Evolutionary conservation across 2,888 invertebrate species (phyloP).

Genomic region (Onchidella celtica): DNA sequence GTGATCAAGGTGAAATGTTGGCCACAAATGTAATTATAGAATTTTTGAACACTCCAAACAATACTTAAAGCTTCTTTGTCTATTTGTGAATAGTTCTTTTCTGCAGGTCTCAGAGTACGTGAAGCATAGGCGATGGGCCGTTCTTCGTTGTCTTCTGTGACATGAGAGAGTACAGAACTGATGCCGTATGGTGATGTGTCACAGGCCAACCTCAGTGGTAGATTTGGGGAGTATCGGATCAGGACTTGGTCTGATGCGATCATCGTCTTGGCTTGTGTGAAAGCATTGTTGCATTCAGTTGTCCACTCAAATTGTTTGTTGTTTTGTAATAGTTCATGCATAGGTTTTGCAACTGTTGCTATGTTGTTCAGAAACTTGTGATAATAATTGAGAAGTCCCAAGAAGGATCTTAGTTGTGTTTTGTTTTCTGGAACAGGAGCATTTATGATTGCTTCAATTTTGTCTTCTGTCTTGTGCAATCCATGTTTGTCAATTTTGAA

Average conservation of each 20-base stretch:
- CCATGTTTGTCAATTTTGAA: constrained; percentile 35
- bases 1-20: constrained; percentile 16
- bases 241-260: constrained; percentile 58
- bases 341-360: constrained; percentile 19
- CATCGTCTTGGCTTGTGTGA: constrained; percentile 56
- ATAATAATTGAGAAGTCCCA: constrained; percentile 52
- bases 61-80: constrained; percentile 32
- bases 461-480: constrained; percentile 55
- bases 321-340: constrained; percentile 49
- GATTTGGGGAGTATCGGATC: constrained; percentile 60
- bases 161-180: constrained; percentile 60
- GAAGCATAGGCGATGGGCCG: constrained; percentile 45
- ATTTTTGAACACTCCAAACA: constrained; percentile 29
- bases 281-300: constrained; percentile 43
- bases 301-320: constrained; percentile 55
- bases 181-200: constrained; percentile 77
- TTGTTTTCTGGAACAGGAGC: constrained; percentile 62
- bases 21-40: constrained; percentile 38
- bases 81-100: constrained; percentile 36
- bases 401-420: constrained; percentile 53
- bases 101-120: constrained; percentile 29
- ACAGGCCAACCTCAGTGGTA: constrained; percentile 69
- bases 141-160: constrained; percentile 38
- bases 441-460: constrained; percentile 59
- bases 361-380: background rate